Conservation (phyloP, 2,113 vertebrate species). For the Daubentonia madagascariensis region DNA sequence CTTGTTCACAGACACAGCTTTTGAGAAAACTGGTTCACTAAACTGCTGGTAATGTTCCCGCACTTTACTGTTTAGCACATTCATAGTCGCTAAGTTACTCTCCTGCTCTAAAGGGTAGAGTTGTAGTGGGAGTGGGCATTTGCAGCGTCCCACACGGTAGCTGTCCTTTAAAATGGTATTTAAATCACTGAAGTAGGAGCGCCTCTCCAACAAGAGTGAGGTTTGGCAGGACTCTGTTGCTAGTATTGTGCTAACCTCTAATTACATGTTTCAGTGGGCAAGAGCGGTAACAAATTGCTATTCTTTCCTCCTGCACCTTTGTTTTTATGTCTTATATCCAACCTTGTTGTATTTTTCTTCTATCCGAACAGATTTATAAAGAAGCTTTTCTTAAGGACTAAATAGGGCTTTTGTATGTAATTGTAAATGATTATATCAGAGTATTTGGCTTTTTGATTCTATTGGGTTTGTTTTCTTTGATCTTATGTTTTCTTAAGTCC, state of each 20-base stretch:
- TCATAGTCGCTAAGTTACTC: accelerated
- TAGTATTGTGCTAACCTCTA: neutral
- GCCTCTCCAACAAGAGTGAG: neutral
- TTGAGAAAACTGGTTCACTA: neutral
- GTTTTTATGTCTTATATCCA: neutral
- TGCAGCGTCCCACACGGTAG: neutral
- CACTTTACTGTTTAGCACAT: accelerated
- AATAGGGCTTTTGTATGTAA: neutral
- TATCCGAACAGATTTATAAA: neutral
- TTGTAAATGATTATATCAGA: neutral
- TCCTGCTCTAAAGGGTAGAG: neutral
- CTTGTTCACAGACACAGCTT: neutral
- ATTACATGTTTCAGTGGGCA: neutral
- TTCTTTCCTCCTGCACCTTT: neutral
- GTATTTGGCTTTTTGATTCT: neutral
- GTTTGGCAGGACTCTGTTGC: neutral
- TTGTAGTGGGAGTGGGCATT: neutral
- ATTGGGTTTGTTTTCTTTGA: neutral
- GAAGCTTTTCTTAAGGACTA: neutral
- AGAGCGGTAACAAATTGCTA: neutral
- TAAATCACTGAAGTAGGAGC: neutral
- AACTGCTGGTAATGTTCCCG: neutral
- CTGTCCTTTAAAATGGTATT: neutral
- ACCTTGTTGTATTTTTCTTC: neutral
- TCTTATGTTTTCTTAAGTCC: neutral